phyloP scores from a whole-genome alignment of 2,797 vertebrate species.

The Mormyrus proboscirostris region DNA sequence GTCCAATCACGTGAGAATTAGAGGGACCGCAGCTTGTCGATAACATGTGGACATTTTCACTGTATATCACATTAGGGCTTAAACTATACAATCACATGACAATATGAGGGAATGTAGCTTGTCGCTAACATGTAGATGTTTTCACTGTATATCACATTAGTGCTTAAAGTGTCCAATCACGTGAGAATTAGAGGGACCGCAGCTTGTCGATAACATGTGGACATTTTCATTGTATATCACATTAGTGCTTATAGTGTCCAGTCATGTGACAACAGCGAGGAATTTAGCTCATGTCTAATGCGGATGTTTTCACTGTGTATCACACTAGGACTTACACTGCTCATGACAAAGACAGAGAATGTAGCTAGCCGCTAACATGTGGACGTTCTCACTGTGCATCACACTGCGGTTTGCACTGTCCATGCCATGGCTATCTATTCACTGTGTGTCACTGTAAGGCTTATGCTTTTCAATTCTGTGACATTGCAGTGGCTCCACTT shows the following conservation, averaged over 20 bases:
- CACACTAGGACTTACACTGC: conserved; percentile 22
- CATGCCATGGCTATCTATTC: conserved; percentile 8
- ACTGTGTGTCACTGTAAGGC: neutral
- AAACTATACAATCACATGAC: conserved; percentile 9
- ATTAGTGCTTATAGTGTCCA: conserved; percentile 18
- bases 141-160: neutral
- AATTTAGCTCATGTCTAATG: neutral
- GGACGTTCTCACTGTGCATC: conserved; percentile 20
- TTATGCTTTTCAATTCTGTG: conserved; percentile 21
- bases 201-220: conserved; percentile 58
- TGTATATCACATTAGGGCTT: conserved; percentile 28
- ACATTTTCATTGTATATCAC: conserved; percentile 29
- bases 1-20: conserved; percentile 19
- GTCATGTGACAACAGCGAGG: neutral
- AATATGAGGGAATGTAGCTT: neutral
- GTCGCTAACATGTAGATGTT: neutral
- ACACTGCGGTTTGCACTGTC: conserved; percentile 23
- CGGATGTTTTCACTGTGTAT: conserved; percentile 22
- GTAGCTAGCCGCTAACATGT: conserved; percentile 25
- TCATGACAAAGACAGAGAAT: neutral
- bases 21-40: neutral
- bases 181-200: conserved; percentile 23
- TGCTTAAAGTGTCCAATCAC: conserved; percentile 16
- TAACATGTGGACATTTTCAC: conserved; percentile 28
- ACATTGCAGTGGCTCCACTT: neutral